These are phyloP conservation scores for Dipus sagitta DNA, from an alignment of 2,797 vertebrate genomes.

Conservation along the genomic window DNA sequence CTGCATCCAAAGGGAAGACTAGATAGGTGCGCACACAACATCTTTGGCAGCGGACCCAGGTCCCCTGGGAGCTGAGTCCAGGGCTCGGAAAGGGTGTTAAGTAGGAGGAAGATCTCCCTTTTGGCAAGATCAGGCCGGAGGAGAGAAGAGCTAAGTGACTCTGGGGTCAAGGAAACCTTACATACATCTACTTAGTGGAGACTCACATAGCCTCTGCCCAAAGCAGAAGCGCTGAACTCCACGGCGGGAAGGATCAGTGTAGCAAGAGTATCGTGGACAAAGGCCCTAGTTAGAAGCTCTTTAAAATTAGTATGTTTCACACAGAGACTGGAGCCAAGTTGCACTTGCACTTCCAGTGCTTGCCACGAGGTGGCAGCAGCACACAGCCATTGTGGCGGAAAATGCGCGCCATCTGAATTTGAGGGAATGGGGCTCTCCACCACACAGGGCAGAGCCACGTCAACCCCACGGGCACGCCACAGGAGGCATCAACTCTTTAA, in stretches of 20 bases:
- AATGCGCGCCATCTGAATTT: not conserved
- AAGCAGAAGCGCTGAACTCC: not conserved
- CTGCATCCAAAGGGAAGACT: not conserved
- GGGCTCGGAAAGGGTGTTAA: not conserved
- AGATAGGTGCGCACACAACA: accelerated
- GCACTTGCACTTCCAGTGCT: not conserved
- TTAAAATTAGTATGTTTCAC: not conserved
- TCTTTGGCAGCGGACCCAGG: not conserved
- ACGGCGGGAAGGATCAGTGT: not conserved
- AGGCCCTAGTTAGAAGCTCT: not conserved
- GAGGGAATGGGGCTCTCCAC: not conserved
- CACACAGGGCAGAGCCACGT: not conserved
- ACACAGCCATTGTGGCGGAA: not conserved
- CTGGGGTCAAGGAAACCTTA: not conserved
- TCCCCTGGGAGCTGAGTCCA: not conserved
- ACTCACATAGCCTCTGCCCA: not conserved
- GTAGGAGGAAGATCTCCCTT: not conserved
- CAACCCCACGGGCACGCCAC: not conserved
- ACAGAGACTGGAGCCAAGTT: not conserved
- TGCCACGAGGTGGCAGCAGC: conserved; percentile 71
- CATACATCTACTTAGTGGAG: not conserved
- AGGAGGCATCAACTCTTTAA: not conserved
- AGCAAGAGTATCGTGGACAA: not conserved
- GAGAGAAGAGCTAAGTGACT: not conserved
- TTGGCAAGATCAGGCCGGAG: not conserved